These are phyloP conservation scores for Ptychoptera contaminata DNA, from an alignment of 2,888 invertebrate species.

Conservation along the genomic window DNA sequence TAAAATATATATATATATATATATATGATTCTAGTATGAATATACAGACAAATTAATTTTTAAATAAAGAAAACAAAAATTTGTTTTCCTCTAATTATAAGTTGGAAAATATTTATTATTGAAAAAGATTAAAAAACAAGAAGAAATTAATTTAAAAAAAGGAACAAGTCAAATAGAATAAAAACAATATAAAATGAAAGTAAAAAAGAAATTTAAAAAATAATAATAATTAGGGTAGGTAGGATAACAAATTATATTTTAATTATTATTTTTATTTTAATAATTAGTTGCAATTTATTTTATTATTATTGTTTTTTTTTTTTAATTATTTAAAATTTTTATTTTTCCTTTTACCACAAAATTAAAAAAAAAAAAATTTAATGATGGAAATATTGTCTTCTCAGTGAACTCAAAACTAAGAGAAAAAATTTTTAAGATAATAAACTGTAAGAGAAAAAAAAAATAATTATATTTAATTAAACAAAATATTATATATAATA, in stretches of 20 bases:
- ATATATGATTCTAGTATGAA: too few species aligned
- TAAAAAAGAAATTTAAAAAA: slow-evolving; percentile 6
- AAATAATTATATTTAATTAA: background rate
- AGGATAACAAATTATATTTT: slow-evolving; percentile 15
- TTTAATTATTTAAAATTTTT: background rate
- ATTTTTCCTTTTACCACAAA: slow-evolving; percentile 1
- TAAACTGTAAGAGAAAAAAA: background rate
- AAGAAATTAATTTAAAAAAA: too few species aligned
- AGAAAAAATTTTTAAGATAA: background rate
- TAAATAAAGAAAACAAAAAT: too few species aligned
- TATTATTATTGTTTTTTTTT: slow-evolving; percentile 2
- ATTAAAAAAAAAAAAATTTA: too few species aligned
- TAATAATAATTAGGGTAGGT: slow-evolving; percentile 12
- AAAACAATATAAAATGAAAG: too few species aligned
- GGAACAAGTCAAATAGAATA: too few species aligned
- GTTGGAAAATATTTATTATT: too few species aligned
- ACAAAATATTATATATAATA: background rate
- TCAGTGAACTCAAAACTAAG: background rate
- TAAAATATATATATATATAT: too few species aligned
- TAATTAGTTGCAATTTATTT: background rate
- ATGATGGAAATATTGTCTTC: too few species aligned
- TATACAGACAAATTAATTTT: too few species aligned
- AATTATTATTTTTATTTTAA: slow-evolving; percentile 1
- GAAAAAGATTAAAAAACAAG: too few species aligned
- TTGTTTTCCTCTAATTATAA: too few species aligned